Conservation (phyloP, 2,888 invertebrate genomes). For the Dascillus cervinus region DNA sequence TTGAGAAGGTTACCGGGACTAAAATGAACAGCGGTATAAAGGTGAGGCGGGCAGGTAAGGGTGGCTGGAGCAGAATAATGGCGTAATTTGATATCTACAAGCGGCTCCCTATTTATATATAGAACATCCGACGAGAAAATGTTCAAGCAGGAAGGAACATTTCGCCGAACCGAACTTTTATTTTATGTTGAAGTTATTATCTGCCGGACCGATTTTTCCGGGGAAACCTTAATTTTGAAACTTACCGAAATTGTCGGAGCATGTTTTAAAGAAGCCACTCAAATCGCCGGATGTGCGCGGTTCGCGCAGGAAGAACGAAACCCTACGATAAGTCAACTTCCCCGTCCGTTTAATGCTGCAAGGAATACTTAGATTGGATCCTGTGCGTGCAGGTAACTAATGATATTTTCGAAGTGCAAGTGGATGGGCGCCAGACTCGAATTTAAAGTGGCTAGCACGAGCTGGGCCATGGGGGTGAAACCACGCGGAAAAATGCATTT, state of each 20-base stretch:
- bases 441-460: constrained; percentile 16
- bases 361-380: too few species aligned
- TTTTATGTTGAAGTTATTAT: too few species aligned
- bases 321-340: too few species aligned
- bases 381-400: too few species aligned
- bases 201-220: too few species aligned
- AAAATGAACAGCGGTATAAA: constrained; percentile 21
- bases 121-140: constrained; percentile 28
- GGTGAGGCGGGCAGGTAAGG: constrained; percentile 31
- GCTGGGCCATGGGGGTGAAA: constrained; percentile 12
- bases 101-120: constrained; percentile 37
- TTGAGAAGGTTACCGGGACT: constrained; percentile 12
- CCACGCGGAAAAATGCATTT: constrained; percentile 16
- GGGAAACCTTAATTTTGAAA: constrained; percentile 14
- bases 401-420: too few species aligned
- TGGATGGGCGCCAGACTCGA: constrained; percentile 5
- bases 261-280: constrained; percentile 18
- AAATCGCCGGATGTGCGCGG: constrained; percentile 17
- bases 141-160: constrained; percentile 19
- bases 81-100: constrained; percentile 36
- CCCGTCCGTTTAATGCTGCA: too few species aligned
- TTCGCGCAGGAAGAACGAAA: constrained; percentile 19
- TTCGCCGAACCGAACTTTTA: constrained; percentile 10
- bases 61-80: constrained; percentile 36
- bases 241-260: constrained; percentile 20